Conservation (phyloP, 1,140 invertebrate species). For the Calosoma granatense region DNA sequence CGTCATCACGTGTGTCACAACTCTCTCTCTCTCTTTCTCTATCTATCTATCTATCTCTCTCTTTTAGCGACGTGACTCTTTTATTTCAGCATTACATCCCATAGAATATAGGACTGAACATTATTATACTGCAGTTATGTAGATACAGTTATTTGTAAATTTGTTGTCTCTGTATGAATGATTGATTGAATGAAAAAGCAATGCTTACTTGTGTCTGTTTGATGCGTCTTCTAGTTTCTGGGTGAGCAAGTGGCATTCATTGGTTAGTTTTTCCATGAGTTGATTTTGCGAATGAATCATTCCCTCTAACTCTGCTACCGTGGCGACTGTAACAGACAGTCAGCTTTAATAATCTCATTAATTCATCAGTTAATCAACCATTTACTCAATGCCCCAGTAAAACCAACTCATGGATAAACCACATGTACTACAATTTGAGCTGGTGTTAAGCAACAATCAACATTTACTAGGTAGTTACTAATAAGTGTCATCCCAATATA, state of each 20-base stretch:
- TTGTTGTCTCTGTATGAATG: no score
- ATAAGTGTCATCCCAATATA: no score
- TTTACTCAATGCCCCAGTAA: neutral
- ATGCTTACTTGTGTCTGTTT: conserved; percentile 70
- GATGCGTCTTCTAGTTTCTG: conserved; percentile 74
- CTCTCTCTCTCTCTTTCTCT: neutral
- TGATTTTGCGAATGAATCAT: conserved; percentile 77
- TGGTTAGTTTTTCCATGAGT: conserved; percentile 77
- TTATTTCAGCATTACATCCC: no score
- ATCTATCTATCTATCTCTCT: neutral
- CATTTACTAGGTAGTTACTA: conserved; percentile 32
- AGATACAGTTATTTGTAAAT: no score
- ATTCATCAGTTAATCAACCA: conserved; percentile 13
- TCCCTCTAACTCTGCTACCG: conserved; percentile 71
- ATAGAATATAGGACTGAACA: no score
- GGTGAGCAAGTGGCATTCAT: conserved; percentile 74
- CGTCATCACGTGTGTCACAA: neutral
- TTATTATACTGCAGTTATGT: no score
- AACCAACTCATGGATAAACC: conserved; percentile 52
- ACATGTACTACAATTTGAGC: conserved; percentile 34
- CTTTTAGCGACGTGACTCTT: no score
- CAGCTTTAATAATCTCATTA: conserved; percentile 14
- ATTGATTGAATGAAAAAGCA: conserved; percentile 15
- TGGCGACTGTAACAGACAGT: conserved; percentile 55
- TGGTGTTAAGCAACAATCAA: conserved; percentile 35